Evolutionary conservation across 2,797 vertebrate genomes (phyloP).

Genomic region (Clangula hyemalis): DNA sequence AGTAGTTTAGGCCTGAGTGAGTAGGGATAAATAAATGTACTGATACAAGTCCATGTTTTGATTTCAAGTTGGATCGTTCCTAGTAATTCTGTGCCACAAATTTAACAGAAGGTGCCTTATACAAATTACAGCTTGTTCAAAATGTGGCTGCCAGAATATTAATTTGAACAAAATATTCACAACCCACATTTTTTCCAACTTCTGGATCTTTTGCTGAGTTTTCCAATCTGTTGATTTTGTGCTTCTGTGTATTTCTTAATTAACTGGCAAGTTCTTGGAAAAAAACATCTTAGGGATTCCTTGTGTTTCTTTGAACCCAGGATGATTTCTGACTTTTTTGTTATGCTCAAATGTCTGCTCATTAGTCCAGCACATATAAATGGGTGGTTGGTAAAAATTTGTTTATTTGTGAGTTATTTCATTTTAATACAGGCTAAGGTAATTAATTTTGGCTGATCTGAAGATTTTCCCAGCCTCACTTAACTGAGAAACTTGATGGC

Average conservation of each 20-base stretch:
- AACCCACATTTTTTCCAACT: conserved; percentile 51
- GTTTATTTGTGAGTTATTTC: neutral
- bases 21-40: conserved; percentile 55
- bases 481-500: neutral
- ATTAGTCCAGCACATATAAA: neutral
- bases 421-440: neutral
- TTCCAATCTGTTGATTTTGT: conserved; percentile 63
- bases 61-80: conserved; percentile 70
- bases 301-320: conserved; percentile 9
- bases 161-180: conserved; percentile 76
- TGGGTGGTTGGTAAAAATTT: neutral
- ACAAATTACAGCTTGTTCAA: conserved; percentile 78
- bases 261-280: neutral
- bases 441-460: neutral
- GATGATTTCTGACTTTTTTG: neutral
- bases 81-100: conserved; percentile 65
- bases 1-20: conserved; percentile 1
- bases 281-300: neutral
- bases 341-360: neutral
- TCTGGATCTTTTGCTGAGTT: conserved; percentile 67
- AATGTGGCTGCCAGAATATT: conserved; percentile 81
- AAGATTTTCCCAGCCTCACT: neutral
- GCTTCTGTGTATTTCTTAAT: conserved; percentile 43
- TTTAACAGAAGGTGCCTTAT: conserved; percentile 77
- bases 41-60: conserved; percentile 56